phyloP scores from a whole-genome alignment of 2,888 invertebrate genomes.

The Caenorhabditis sp. region DNA sequence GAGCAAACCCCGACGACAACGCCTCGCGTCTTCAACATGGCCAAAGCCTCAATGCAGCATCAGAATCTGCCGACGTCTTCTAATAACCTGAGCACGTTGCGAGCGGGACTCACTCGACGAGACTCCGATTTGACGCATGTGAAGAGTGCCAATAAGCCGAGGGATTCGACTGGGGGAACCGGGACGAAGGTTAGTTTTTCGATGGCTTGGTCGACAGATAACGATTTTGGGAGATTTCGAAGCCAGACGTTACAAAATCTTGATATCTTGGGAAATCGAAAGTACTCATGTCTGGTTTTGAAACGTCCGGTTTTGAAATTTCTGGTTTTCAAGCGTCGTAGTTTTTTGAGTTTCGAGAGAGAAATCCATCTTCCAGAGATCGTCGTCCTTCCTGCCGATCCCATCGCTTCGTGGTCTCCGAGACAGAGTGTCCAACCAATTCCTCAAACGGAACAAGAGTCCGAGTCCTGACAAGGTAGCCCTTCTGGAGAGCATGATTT shows the following conservation, averaged over 20 bases:
- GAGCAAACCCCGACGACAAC: constrained; percentile 5
- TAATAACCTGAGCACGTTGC: not conserved
- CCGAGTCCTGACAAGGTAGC: constrained; percentile 60
- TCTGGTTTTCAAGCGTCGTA: not conserved
- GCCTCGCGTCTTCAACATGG: constrained; percentile 42
- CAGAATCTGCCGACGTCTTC: constrained; percentile 11
- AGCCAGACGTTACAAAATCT: no score
- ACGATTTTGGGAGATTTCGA: not conserved
- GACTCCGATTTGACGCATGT: constrained; percentile 63
- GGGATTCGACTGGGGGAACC: not conserved
- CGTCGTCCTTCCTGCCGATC: constrained; percentile 53
- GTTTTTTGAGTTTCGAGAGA: not conserved
- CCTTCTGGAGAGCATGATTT: not conserved
- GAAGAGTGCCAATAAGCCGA: constrained; percentile 17
- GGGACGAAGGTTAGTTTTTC: constrained; percentile 21
- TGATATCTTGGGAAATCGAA: no score
- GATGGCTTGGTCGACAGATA: not conserved
- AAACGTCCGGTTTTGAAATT: no score
- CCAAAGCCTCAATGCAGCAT: constrained; percentile 34
- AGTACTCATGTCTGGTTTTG: no score
- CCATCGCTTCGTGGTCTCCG: constrained; percentile 54
- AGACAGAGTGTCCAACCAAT: constrained; percentile 48
- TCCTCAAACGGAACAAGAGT: constrained; percentile 57
- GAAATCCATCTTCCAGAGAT: constrained; percentile 27
- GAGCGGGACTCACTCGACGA: constrained; percentile 18